phyloP scores from a whole-genome alignment of 2,113 vertebrate genomes.

The Eretmochelys imbricata region DNA sequence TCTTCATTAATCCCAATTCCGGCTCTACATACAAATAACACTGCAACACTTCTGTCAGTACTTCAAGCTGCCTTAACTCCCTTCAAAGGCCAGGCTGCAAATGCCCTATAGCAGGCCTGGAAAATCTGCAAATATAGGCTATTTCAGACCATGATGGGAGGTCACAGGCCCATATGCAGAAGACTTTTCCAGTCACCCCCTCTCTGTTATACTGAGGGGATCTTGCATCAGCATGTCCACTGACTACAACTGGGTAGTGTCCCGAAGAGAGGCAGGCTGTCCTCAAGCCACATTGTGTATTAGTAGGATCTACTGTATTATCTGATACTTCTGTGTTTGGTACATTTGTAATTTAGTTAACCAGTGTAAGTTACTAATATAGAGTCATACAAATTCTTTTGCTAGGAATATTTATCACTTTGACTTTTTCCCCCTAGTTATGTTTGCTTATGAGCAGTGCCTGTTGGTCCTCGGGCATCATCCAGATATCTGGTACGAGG shows the following conservation, averaged over 20 bases:
- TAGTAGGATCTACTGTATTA: background rate
- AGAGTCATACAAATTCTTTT: background rate
- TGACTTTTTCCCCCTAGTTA: slow-evolving; percentile 81
- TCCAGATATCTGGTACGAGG: slow-evolving; percentile 99
- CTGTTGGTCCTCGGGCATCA: slow-evolving; percentile 97
- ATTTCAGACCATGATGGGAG: background rate
- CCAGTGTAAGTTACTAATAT: background rate
- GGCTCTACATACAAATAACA: background rate
- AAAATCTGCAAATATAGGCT: background rate
- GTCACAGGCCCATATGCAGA: background rate
- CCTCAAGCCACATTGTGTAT: background rate
- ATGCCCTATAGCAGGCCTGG: background rate
- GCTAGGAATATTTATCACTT: background rate
- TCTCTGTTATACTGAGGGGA: background rate
- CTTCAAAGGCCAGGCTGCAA: background rate
- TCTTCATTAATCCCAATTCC: background rate
- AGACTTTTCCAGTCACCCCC: background rate
- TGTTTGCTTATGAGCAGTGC: slow-evolving; percentile 99
- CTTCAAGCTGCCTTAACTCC: background rate
- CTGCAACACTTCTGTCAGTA: background rate
- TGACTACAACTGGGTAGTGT: background rate
- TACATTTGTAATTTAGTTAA: background rate
- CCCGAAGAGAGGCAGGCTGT: background rate
- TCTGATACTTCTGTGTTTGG: background rate
- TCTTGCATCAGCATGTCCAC: background rate